Evolutionary conservation across 2,888 invertebrate genomes (phyloP).

Genomic region (Dastarcus helophoroides): DNA sequence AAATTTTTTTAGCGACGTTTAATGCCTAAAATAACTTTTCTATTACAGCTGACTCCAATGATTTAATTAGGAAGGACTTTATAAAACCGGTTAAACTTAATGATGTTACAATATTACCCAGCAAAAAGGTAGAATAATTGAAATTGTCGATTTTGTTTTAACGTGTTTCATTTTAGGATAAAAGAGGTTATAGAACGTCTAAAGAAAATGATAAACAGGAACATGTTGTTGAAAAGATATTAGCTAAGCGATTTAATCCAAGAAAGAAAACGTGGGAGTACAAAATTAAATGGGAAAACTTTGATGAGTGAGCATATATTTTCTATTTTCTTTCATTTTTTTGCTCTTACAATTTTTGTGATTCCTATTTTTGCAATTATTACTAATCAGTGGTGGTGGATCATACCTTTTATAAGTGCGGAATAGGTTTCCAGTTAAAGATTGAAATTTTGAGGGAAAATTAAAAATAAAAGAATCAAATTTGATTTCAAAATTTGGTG

Average conservation of each 20-base stretch:
- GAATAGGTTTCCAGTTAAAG: too few relatives aligned
- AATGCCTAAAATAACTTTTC: too few relatives aligned
- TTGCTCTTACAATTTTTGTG: too few relatives aligned
- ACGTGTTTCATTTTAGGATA: conserved; percentile 13
- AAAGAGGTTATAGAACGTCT: conserved; percentile 18
- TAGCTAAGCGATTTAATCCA: conserved; percentile 74
- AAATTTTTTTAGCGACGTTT: too few relatives aligned
- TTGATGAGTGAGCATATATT: conserved; percentile 50
- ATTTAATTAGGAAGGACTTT: conserved; percentile 18
- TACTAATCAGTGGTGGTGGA: too few relatives aligned
- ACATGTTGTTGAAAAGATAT: conserved; percentile 69
- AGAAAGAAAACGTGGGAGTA: conserved; percentile 67
- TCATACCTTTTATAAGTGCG: too few relatives aligned
- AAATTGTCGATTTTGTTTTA: conserved; percentile 2
- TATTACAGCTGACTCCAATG: too few relatives aligned
- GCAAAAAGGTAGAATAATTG: conserved; percentile 16
- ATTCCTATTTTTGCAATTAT: too few relatives aligned
- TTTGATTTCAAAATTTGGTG: too few relatives aligned
- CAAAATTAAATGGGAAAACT: conserved; percentile 77
- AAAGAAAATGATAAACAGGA: conserved; percentile 38
- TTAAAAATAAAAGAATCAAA: too few relatives aligned
- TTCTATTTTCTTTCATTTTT: conserved; percentile 1
- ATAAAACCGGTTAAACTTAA: conserved; percentile 20
- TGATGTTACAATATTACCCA: conserved; percentile 21
- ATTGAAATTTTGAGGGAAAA: too few relatives aligned